These are phyloP conservation scores for Ptychobarbus kaznakovi DNA, from an alignment of 2,797 vertebrate genomes.

Conservation along the genomic window DNA sequence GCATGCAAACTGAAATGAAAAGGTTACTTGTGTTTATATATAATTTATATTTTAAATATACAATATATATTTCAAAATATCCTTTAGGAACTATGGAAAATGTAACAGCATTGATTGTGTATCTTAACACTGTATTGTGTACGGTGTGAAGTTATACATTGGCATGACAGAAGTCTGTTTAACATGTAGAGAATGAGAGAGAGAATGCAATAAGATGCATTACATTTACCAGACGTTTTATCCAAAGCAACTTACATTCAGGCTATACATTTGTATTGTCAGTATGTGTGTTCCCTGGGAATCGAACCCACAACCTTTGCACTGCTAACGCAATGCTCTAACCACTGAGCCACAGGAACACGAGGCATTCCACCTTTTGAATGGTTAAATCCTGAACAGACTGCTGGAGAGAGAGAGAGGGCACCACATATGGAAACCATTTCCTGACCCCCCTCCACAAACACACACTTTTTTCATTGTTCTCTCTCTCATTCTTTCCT, in stretches of 20 bases:
- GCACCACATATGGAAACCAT: slow-evolving; percentile 79
- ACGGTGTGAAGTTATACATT: not conserved
- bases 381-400: slow-evolving; percentile 11
- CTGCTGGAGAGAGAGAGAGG: not conserved
- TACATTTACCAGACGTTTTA: too few species aligned
- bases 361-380: slow-evolving; percentile 43
- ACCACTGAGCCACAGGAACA: too few species aligned
- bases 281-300: too few species aligned
- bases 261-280: too few species aligned
- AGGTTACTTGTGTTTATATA: not conserved
- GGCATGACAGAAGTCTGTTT: slow-evolving; percentile 30
- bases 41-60: not conserved
- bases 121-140: not conserved
- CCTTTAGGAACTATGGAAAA: not conserved
- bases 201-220: slow-evolving; percentile 47
- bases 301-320: too few species aligned
- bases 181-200: slow-evolving; percentile 37
- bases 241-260: too few species aligned
- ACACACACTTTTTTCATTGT: slow-evolving; percentile 60
- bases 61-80: not conserved
- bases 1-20: not conserved
- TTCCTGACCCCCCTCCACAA: slow-evolving; percentile 68
- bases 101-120: not conserved
- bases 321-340: too few species aligned
- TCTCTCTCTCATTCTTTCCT: slow-evolving; percentile 47